Conservation (phyloP, 1,140 invertebrate genomes). For the Drosophila orena region DNA sequence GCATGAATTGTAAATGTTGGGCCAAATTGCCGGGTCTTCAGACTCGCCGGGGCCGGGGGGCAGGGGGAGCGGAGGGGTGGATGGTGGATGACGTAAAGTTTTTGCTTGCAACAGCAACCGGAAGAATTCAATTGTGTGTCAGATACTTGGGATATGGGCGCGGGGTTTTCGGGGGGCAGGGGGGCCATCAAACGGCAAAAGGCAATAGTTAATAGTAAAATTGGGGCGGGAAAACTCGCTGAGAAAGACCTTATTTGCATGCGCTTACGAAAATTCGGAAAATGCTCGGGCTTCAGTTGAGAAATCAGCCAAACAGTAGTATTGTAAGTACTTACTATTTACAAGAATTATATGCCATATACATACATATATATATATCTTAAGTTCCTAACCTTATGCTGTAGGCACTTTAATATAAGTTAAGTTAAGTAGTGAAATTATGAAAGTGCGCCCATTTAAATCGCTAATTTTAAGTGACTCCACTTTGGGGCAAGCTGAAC, state of each 20-base stretch:
- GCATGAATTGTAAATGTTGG: constrained; percentile 76
- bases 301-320: background rate
- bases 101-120: constrained; percentile 67
- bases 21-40: constrained; percentile 22
- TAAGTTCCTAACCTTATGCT: too few relatives aligned
- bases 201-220: constrained; percentile 69
- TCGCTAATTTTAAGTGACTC: background rate
- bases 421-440: too few relatives aligned
- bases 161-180: background rate
- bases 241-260: constrained; percentile 38
- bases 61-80: background rate
- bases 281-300: background rate
- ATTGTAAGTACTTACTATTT: too few relatives aligned
- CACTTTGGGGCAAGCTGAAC: background rate
- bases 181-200: constrained; percentile 9
- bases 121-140: constrained; percentile 81
- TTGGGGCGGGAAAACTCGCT: constrained; percentile 20
- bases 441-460: background rate
- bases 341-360: too few relatives aligned
- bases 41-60: background rate
- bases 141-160: constrained; percentile 36
- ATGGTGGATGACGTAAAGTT: constrained; percentile 54
- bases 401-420: too few relatives aligned
- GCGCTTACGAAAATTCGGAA: constrained; percentile 3
- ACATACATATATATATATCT: too few relatives aligned